Evolutionary conservation across 2,797 vertebrate species (phyloP).

Genomic region (Sebastes vulpes): DNA sequence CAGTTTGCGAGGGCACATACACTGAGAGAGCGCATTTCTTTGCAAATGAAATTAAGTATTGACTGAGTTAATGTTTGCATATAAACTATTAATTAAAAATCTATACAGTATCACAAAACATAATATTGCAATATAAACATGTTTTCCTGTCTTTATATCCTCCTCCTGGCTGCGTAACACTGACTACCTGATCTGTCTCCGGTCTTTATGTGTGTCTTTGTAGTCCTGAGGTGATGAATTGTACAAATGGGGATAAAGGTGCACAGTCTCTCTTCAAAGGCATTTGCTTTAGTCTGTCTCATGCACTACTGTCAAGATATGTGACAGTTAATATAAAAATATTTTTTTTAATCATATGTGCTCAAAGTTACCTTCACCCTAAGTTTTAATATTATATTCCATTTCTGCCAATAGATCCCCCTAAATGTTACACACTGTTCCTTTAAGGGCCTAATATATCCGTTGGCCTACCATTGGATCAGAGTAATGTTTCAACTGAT

Average conservation of each 20-base stretch:
- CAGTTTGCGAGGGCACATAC: too few species aligned
- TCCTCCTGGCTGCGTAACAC: background rate
- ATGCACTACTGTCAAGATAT: too few species aligned
- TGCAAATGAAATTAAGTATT: too few species aligned
- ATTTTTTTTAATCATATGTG: too few species aligned
- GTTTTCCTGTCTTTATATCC: background rate
- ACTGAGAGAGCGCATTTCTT: too few species aligned
- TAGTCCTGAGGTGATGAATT: background rate
- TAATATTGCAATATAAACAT: too few species aligned
- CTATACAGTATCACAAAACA: too few species aligned
- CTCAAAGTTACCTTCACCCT: background rate
- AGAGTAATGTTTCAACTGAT: slow-evolving; percentile 42
- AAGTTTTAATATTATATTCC: background rate
- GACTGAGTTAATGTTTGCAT: too few species aligned
- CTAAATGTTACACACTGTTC: background rate
- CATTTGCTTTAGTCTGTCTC: background rate
- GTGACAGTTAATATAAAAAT: too few species aligned
- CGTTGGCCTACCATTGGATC: slow-evolving; percentile 3
- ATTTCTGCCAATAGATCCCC: background rate
- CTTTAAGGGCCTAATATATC: background rate
- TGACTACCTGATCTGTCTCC: background rate
- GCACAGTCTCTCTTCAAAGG: slow-evolving; percentile 13
- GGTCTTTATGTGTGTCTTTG: background rate
- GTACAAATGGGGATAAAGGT: background rate
- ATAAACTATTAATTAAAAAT: too few species aligned